Base-by-base conservation (phyloP, 2,888 invertebrate genomes). In the Syritta pipiens region DNA sequence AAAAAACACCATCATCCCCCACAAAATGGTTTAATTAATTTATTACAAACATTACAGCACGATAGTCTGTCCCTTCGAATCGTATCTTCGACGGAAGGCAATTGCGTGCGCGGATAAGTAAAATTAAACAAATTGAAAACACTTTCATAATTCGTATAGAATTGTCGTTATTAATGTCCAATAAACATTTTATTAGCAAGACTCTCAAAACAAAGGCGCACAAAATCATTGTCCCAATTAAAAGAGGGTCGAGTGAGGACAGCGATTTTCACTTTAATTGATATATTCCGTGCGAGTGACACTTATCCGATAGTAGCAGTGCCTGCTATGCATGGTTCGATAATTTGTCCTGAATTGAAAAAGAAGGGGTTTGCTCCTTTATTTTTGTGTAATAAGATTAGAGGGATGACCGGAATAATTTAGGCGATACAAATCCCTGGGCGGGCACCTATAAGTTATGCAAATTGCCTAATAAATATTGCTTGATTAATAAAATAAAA, bases 171-270 rank as follows among this genome's bases (percentile, higher is more conserved):
- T 75, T 75, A 81, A 81, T 74, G 75, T 63, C 35, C 57, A 59
- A 81, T 81, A 69, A 63, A 75, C 68, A 75, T 81, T 81, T 75
- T 75, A 81, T 69, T 68, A 63, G 49, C 68, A 68, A 51, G 46
- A 44, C 62, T 51, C 67, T 46, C 19, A 30, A 48, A 68, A 49
- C 37, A 65, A 40, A 46, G 30, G 26, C 44, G 48, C 67, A 74
- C 74, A 74, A 68, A 81, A 81, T 84, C 85, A 86, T 86, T 85
- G 85, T 75, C 71, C 84, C 83, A 84, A 83, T 83, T 83, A 86
- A 85, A 85, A 84, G 84, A 84, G 82, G 84, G 85, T 84, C 87
- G 84, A 86, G 85, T 86, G 86, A 85, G 84, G 83, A 85, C 82
- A 83, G 65, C 81, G 76, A 76, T 81, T 76, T 76, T 28, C 30